These are phyloP conservation scores for Montipora sp. DNA, from an alignment of 64 coral and sea anemone species.

Conservation along the genomic window DNA sequence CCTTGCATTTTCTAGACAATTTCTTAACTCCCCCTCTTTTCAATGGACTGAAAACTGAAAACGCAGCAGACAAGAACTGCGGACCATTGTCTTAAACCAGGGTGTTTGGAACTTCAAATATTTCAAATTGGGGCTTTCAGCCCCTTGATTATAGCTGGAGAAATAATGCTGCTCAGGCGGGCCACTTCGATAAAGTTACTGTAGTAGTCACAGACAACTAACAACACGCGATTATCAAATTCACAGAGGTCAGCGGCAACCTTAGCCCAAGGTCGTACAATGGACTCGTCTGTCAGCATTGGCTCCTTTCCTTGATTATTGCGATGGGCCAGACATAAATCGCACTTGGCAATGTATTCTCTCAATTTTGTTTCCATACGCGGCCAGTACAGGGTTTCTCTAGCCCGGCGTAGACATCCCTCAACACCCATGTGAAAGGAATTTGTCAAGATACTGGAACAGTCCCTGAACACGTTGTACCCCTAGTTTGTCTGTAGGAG, in stretches of 20 bases:
- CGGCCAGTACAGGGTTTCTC: slow-evolving; percentile 59
- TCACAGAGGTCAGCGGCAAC: slow-evolving; percentile 45
- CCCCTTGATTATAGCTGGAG: slow-evolving; percentile 16
- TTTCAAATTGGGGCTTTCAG: slow-evolving; percentile 32
- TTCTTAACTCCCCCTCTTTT: no score
- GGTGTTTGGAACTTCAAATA: not conserved
- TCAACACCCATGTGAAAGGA: slow-evolving; percentile 27
- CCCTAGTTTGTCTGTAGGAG: no score
- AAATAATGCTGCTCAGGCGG: not conserved
- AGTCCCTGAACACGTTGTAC: no score
- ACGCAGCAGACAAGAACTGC: not conserved
- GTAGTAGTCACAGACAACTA: slow-evolving; percentile 50
- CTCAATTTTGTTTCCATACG: slow-evolving; percentile 19
- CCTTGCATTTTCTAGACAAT: no score
- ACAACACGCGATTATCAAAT: slow-evolving; percentile 6
- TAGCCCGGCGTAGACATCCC: not conserved
- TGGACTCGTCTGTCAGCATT: slow-evolving; percentile 24
- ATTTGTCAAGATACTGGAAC: no score
- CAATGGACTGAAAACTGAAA: not conserved
- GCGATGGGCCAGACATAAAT: slow-evolving; percentile 30
- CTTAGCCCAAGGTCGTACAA: slow-evolving; percentile 23
- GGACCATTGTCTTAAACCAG: slow-evolving; percentile 19
- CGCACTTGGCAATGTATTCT: slow-evolving; percentile 23
- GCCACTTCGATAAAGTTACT: slow-evolving; percentile 38
- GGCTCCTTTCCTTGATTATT: slow-evolving; percentile 35